Percentiles rank a stretch among this genome's conserved stretches.
phyloP scores from a whole-genome alignment of 2,113 vertebrate species.

The Mormyrus lacerda region DNA sequence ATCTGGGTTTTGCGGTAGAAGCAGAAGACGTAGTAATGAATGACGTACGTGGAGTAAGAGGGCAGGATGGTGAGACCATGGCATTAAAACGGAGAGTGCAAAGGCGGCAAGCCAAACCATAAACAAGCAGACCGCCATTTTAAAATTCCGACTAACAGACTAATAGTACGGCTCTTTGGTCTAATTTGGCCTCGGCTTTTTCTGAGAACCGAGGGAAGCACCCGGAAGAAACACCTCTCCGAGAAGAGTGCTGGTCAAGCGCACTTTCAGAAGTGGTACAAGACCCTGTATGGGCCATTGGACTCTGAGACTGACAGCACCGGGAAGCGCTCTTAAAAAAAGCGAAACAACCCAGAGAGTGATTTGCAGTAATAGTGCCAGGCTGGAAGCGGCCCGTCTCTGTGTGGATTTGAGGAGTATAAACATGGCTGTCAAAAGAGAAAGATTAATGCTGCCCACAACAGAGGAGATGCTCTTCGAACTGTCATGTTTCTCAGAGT shows the following conservation, averaged over 20 bases:
- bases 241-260: background rate
- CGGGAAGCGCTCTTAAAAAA: background rate
- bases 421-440: conserved; percentile 17
- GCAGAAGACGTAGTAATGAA: background rate
- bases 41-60: background rate
- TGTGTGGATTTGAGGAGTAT: conserved; percentile 12
- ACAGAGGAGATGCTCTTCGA: conserved; percentile 6
- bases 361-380: background rate
- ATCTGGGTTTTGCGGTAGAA: background rate
- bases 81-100: background rate
- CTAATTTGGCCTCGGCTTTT: background rate
- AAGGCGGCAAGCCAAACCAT: background rate
- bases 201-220: background rate
- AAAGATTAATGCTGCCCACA: conserved; percentile 13
- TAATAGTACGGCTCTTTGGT: background rate
- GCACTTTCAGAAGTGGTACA: background rate
- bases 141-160: background rate
- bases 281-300: background rate
- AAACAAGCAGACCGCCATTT: background rate
- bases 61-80: background rate
- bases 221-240: background rate
- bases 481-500: conserved; percentile 3
- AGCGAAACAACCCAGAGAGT: background rate
- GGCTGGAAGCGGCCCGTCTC: background rate
- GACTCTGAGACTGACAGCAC: background rate